These are phyloP conservation scores for Pontoporia blainvillei DNA, from an alignment of 2,113 vertebrate genomes.

Conservation along the genomic window DNA sequence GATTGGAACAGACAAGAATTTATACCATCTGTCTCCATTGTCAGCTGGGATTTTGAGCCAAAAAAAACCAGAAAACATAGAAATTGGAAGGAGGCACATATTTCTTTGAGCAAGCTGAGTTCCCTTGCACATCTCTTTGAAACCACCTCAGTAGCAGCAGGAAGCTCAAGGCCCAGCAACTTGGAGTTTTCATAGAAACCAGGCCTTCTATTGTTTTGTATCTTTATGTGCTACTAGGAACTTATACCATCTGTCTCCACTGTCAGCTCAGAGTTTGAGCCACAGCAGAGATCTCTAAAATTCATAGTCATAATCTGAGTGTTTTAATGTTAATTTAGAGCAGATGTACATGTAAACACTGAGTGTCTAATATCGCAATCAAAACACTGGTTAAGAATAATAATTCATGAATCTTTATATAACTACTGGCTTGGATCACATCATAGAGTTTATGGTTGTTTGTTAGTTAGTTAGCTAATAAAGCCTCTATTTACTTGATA, in stretches of 20 bases:
- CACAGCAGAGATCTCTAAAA: not conserved
- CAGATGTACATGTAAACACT: not conserved
- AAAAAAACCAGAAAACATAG: not conserved
- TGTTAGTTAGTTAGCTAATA: not conserved
- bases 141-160: rapidly evolving
- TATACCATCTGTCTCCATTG: not conserved
- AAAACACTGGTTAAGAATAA: not conserved
- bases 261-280: not conserved
- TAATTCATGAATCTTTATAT: not conserved
- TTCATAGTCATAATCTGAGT: not conserved
- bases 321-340: not conserved
- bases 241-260: not conserved
- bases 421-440: not conserved
- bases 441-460: not conserved
- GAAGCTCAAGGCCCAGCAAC: rapidly evolving
- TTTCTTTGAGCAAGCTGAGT: not conserved
- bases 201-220: not conserved
- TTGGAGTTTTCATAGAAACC: not conserved
- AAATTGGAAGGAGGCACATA: not conserved
- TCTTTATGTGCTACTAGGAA: not conserved
- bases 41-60: not conserved
- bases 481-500: not conserved
- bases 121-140: not conserved
- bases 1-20: not conserved
- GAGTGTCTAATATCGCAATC: not conserved